Evolutionary conservation across 2,888 invertebrate species (phyloP), one percentile per base, ranked within the genome.

Genomic region (Crocallis elinguaria): DNA sequence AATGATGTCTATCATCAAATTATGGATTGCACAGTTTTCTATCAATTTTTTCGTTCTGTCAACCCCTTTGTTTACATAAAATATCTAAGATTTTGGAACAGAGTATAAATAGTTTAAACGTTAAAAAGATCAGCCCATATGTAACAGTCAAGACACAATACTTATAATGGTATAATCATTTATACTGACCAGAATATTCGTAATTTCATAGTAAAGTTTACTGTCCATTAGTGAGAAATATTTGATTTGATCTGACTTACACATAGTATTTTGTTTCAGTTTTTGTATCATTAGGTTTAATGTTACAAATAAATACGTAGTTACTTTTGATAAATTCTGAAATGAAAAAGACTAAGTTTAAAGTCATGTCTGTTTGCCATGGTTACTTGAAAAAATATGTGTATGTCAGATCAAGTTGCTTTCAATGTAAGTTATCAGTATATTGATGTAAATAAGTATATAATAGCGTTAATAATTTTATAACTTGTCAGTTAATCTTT

Each of bases 391-490:
- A 23, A 14, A 3, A 44, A 35, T 32, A 43, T 54, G 63, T 62
- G 37, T 11, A 44, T 60, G 65, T 66, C 67, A 61, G 62, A 67
- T 55, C 46, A 62, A 53, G 44, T 62, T 67, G 65, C 62, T 66
- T 60, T 66, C 57, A 71, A 75, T 72, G 69, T 66, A 69, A 71
- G 71, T 57, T 53, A 69, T 65, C 69, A 67, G 62, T 48, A 69
- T 67, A 39, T 19, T 43, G 39, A 33, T 84, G 80, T 84, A 84
- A 67, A 84, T 83, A 75, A 67, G 57, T 58, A 50, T 66, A 64
- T 60, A 45, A 63, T 85, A 85, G 81, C 64, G 68, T 82, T 84
- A 83, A 79, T 76, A 79, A 77, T 86, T 86, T 87, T 86, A 82
- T 87, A 88, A 83, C 48, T 67, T 64, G 70, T 67, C 68, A 69